Base-by-base conservation (phyloP, 2,888 invertebrate genomes). In the Girardia tigrina region DNA sequence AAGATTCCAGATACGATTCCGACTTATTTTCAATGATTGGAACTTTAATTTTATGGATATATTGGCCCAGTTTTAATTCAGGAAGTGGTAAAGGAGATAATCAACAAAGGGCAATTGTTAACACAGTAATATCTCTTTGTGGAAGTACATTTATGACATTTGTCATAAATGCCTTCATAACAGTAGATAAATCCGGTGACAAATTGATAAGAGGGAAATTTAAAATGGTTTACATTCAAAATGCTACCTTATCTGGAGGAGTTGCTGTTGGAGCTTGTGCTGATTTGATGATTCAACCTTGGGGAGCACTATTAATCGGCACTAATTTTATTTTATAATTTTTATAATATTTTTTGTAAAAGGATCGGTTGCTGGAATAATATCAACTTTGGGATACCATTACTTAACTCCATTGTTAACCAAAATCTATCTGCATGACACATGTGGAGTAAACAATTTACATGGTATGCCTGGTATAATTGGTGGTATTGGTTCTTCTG, bases 61-160 rank as follows among this genome's bases (percentile, higher is more conserved):
- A 91, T 85, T 95, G 94, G 94, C 95, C 95, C 0, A 92, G 92
- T 77, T 97, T 97, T 86, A 97, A 95, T 86, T 90, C 91, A 0
- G 91, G 89, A 0, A 84, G 84, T 6, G 86, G 86, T 0, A 87
- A 88, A 0, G 89, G 88, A 73, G 88, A 88, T 78, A 90, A 89
- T 79, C 90, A 90, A 79, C 88, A 90, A 80, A 87, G 94, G 77
- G 94, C 94, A 28, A 88, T 94, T 78, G 88, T 94, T 82, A 95
- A 97, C 87, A 94, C 95, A 0, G 92, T 94, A 82, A 86, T 94
- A 78, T 89, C 94, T 69, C 87, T 97, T 80, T 89, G 90, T 76
- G 88, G 92, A 29, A 89, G 89, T 80, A 88, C 89, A 86, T 89
- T 94, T 14, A 88, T 90, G 73, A 88, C 92, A 1, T 95, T 93